Evolutionary conservation across 2,888 invertebrate genomes (phyloP).

Genomic region (Drosophila fungiperda): DNA sequence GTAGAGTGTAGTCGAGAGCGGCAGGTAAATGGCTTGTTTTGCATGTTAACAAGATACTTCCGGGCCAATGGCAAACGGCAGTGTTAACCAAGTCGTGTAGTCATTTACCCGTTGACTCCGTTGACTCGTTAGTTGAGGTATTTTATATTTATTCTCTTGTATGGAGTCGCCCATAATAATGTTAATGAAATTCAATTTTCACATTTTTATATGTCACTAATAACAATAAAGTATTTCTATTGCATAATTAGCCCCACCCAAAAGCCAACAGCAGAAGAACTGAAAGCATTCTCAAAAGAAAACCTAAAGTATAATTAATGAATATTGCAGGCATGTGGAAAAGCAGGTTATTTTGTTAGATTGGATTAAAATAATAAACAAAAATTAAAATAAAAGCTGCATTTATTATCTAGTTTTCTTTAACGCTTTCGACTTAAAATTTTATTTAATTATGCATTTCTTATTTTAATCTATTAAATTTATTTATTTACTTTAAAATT

Average conservation of each 20-base stretch:
- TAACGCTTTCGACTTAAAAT: background rate
- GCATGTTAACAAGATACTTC: conserved; percentile 83
- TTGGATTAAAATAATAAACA: background rate
- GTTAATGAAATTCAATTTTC: conserved; percentile 56
- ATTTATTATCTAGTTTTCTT: background rate
- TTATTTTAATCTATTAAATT: too few species aligned
- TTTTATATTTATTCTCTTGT: background rate
- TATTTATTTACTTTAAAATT: too few species aligned
- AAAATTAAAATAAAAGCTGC: background rate
- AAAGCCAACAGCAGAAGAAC: background rate
- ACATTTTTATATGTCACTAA: conserved; percentile 71
- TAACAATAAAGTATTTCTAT: conserved; percentile 66
- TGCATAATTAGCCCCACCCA: conserved; percentile 72
- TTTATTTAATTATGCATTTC: background rate
- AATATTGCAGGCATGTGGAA: background rate
- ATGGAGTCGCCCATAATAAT: background rate
- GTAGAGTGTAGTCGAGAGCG: background rate
- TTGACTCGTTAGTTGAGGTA: background rate
- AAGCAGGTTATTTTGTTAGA: background rate
- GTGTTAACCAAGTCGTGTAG: conserved; percentile 54
- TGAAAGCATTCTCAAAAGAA: background rate
- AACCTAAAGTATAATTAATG: conserved; percentile 8
- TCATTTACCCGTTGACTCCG: conserved; percentile 33
- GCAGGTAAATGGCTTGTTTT: conserved; percentile 77
- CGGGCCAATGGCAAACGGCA: conserved; percentile 66